Conservation (phyloP, 2,113 vertebrate species). For the Hippocampus abdominalis region DNA sequence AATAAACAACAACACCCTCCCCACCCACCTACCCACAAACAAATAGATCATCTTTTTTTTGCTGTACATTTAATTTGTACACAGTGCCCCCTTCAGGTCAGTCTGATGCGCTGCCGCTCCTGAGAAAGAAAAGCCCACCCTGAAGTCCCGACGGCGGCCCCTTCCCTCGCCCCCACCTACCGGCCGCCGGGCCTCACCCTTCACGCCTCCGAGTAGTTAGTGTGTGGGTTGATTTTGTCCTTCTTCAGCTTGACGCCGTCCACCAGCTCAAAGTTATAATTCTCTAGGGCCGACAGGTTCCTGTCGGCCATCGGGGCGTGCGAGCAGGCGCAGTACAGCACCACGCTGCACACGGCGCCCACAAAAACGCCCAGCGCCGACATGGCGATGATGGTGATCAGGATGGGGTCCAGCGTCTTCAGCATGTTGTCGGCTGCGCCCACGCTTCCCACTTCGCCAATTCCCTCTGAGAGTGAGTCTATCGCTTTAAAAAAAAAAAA, state of each 20-base stretch:
- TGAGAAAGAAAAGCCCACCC: conserved; percentile 84
- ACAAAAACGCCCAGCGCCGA: conserved; percentile 92
- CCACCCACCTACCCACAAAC: conserved; percentile 80
- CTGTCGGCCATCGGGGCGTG: conserved; percentile 91
- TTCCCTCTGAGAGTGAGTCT: conserved; percentile 67
- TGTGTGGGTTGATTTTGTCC: conserved; percentile 96
- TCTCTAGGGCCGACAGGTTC: conserved; percentile 97
- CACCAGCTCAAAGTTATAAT: conserved; percentile 98
- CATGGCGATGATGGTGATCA: conserved; percentile 99
- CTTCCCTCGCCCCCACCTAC: too few relatives aligned
- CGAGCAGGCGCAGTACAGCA: conserved; percentile 96
- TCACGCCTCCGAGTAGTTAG: conserved; percentile 95
- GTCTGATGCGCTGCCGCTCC: conserved; percentile 90
- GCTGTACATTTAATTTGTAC: conserved; percentile 79
- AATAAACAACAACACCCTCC: conserved; percentile 69
- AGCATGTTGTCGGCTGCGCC: conserved; percentile 81
- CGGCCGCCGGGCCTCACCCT: conserved; percentile 25
- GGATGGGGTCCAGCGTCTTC: conserved; percentile 96
- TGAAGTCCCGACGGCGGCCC: conserved; percentile 58
- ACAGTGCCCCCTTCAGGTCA: conserved; percentile 84
- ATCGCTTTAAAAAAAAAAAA: conserved; percentile 39
- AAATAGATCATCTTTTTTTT: conserved; percentile 78
- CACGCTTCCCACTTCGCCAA: conserved; percentile 59
- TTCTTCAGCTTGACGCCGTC: conserved; percentile 99
- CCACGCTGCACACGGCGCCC: conserved; percentile 93